phyloP scores from a whole-genome alignment of 2,113 vertebrate species.

The Loxodonta africana region DNA sequence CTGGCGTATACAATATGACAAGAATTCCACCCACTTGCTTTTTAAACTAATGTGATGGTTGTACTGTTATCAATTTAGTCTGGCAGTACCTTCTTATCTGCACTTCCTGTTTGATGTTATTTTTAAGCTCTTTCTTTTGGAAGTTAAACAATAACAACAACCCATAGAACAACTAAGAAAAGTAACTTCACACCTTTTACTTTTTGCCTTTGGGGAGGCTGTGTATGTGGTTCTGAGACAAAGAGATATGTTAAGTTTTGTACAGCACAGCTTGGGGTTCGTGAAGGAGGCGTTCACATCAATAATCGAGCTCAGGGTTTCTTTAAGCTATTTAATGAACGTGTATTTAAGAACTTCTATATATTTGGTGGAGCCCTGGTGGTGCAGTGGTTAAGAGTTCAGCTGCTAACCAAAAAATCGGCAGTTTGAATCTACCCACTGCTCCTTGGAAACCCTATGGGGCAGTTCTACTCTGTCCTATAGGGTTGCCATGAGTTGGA shows the following conservation, averaged over 20 bases:
- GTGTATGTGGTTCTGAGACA: not conserved
- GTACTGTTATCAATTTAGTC: not conserved
- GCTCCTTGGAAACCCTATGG: no score
- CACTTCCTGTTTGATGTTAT: slow-evolving; percentile 10
- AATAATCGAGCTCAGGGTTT: not conserved
- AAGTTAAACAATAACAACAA: not conserved
- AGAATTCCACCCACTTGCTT: slow-evolving; percentile 17
- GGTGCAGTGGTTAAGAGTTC: no score
- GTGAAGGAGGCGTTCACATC: not conserved
- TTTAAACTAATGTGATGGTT: not conserved
- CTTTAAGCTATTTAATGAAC: not conserved
- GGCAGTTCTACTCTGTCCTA: no score
- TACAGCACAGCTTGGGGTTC: not conserved
- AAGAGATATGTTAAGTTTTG: not conserved
- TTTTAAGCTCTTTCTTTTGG: slow-evolving; percentile 32
- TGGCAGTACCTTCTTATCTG: not conserved
- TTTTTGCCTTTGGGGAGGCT: not conserved
- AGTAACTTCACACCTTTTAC: not conserved
- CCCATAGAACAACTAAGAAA: not conserved
- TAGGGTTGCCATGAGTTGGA: not conserved
- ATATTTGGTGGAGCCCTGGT: no score
- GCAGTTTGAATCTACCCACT: no score
- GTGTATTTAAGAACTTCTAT: not conserved
- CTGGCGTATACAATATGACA: not conserved
- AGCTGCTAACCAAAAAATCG: no score